A percentile compares a stretch with the other conserved stretches of the same genome.
Evolutionary conservation across 2,797 vertebrate species (phyloP).

Genomic region (Phylloscopus collybita): DNA sequence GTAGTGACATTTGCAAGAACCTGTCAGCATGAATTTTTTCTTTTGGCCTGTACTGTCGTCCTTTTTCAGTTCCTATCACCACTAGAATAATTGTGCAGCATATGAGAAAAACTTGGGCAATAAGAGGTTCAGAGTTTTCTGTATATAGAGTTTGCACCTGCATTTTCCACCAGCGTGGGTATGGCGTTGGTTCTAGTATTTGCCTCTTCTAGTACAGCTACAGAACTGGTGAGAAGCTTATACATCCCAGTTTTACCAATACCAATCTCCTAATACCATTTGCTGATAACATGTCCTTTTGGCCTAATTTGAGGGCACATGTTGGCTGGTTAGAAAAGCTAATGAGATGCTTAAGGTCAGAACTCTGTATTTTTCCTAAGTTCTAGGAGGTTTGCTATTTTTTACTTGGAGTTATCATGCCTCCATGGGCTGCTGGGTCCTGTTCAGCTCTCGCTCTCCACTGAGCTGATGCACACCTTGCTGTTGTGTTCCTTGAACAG

Average conservation of each 20-base stretch:
- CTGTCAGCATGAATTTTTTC: not conserved
- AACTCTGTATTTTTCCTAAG: not conserved
- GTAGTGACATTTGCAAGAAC: not conserved
- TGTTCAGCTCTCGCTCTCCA: not conserved
- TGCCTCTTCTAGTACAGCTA: not conserved
- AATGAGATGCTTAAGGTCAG: not conserved
- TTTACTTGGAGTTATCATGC: not conserved
- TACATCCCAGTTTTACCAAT: not conserved
- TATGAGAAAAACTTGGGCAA: not conserved
- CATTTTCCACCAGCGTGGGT: not conserved
- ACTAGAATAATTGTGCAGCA: not conserved
- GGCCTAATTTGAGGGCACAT: not conserved
- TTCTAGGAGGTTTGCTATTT: not conserved
- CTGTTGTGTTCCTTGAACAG: not conserved
- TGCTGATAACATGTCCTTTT: not conserved
- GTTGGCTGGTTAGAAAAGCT: not conserved
- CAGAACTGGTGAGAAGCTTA: not conserved
- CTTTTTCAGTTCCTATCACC: not conserved
- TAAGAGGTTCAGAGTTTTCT: not conserved
- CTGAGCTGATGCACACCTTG: not conserved
- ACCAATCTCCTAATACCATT: not conserved
- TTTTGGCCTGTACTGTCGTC: not conserved
- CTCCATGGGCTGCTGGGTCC: not conserved
- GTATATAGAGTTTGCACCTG: not conserved
- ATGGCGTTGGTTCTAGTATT: not conserved